Percentiles rank a stretch among this genome's conserved stretches.
phyloP scores from a whole-genome alignment of 2,113 vertebrate species.

The Neopipo cinnamomea region DNA sequence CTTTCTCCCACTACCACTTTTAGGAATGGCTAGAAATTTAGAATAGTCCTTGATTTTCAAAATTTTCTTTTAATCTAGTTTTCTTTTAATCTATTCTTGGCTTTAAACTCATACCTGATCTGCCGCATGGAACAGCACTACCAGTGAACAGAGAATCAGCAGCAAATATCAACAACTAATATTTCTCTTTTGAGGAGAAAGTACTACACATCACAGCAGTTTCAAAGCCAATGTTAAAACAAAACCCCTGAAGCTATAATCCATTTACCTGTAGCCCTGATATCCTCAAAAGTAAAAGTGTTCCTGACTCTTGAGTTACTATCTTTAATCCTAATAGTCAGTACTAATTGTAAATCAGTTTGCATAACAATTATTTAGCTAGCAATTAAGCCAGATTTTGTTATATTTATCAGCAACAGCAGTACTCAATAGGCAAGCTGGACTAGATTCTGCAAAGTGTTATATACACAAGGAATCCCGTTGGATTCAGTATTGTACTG shows the following conservation, averaged over 20 bases:
- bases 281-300: conserved; percentile 17
- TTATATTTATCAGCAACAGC: background rate
- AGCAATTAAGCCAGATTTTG: background rate
- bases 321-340: conserved; percentile 25
- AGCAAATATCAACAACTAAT: conserved; percentile 70
- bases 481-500: background rate
- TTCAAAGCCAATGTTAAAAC: conserved; percentile 63
- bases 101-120: no score
- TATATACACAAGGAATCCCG: background rate
- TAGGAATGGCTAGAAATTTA: conserved; percentile 48
- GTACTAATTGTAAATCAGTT: background rate
- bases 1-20: background rate
- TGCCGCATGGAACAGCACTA: background rate
- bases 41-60: conserved; percentile 54
- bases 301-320: conserved; percentile 7
- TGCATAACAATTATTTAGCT: background rate
- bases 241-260: conserved; percentile 40
- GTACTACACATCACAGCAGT: conserved; percentile 46
- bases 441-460: background rate
- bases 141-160: conserved; percentile 42
- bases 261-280: conserved; percentile 48
- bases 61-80: conserved; percentile 32
- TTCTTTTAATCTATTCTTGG: background rate
- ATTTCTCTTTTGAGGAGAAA: conserved; percentile 64
- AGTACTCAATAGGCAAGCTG: background rate